These are phyloP conservation scores for Drosophila melanocephala DNA, from an alignment of 2,888 invertebrate species.

Conservation along the genomic window DNA sequence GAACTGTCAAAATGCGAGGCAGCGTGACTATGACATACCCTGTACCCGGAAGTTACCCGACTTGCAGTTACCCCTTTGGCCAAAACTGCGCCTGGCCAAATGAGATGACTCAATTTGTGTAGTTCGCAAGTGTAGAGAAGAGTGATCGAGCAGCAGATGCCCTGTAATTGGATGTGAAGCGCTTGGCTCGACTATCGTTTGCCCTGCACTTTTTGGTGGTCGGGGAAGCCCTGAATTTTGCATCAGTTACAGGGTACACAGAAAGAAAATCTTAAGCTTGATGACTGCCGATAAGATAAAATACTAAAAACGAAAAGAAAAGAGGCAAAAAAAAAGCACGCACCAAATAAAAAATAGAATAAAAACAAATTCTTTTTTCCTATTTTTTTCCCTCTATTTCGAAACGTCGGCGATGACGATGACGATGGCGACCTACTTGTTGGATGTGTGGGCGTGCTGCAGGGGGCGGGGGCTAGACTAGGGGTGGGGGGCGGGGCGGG, in stretches of 20 bases:
- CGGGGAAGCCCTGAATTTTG: background rate
- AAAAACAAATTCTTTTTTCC: constrained; percentile 28
- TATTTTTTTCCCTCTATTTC: constrained; percentile 50
- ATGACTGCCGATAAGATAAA: constrained; percentile 73
- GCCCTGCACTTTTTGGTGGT: background rate
- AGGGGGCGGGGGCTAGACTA: background rate
- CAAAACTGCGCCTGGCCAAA: background rate
- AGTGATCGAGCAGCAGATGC: background rate
- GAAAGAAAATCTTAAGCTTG: constrained; percentile 33
- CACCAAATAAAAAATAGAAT: constrained; percentile 31
- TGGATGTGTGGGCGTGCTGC: constrained; percentile 64
- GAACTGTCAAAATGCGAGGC: background rate
- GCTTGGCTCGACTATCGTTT: background rate
- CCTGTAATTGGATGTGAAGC: background rate
- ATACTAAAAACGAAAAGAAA: constrained; percentile 25
- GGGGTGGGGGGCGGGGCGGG: background rate
- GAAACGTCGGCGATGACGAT: constrained; percentile 62
- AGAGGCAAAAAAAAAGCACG: constrained; percentile 15
- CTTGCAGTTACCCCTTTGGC: background rate
- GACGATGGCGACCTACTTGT: constrained; percentile 75
- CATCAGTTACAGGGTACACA: background rate
- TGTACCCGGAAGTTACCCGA: background rate
- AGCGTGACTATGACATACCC: background rate
- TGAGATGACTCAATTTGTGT: background rate
- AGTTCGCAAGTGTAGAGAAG: background rate